Percentiles rank a stretch among this genome's conserved stretches.
Conservation (phyloP, 2,888 invertebrate species). For the Eristalinus sepulchralis region DNA sequence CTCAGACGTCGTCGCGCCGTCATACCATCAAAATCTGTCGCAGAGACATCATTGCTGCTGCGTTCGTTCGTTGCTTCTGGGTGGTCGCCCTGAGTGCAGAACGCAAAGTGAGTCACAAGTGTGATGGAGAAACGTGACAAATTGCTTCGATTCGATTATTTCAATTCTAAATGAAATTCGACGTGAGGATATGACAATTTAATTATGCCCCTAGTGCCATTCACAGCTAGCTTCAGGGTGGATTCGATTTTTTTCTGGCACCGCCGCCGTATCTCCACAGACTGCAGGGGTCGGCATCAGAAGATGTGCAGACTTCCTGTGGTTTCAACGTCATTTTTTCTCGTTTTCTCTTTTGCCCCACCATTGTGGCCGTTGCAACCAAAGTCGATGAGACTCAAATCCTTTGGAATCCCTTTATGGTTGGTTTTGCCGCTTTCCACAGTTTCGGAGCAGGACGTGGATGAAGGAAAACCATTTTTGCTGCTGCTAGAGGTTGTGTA, state of each 20-base stretch:
- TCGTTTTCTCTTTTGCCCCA: background rate
- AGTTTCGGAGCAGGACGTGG: constrained; percentile 11
- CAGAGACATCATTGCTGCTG: background rate
- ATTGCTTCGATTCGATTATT: constrained; percentile 65
- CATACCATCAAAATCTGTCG: background rate
- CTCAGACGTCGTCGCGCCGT: background rate
- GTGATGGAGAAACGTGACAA: constrained; percentile 66
- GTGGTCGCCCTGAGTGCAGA: background rate
- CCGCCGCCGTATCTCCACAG: background rate
- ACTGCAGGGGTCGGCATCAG: background rate
- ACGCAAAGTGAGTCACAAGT: constrained; percentile 39
- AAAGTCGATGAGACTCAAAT: constrained; percentile 13
- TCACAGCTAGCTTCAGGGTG: constrained; percentile 1
- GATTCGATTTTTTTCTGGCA: background rate
- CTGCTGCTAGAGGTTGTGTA: background rate
- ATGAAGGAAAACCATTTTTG: constrained; percentile 21
- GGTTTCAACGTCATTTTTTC: background rate
- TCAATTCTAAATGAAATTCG: constrained; percentile 62
- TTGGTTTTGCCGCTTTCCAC: too few relatives aligned
- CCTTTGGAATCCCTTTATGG: constrained; percentile 26
- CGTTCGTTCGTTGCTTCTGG: background rate
- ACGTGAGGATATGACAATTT: constrained; percentile 67
- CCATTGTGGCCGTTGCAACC: background rate
- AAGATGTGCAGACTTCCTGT: constrained; percentile 4
- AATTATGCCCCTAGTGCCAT: constrained; percentile 53